Base-by-base conservation (phyloP, 2,888 invertebrate genomes). In the Idaea straminata region DNA sequence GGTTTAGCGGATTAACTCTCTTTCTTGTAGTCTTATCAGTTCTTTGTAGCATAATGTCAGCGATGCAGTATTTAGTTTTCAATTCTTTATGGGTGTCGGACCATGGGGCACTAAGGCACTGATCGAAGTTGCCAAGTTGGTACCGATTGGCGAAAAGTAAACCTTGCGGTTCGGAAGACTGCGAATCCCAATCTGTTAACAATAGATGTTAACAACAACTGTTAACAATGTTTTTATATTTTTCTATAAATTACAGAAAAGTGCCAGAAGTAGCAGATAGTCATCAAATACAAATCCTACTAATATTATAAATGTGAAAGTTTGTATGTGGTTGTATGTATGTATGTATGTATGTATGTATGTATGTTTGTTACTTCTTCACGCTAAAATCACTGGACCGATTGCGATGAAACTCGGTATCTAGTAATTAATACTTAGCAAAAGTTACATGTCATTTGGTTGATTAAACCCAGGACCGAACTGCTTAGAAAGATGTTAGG, bases 51-150 rank as follows among this genome's bases (percentile, higher is more conserved):
- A 80, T 77, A 3, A 94, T 88, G n/a, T 92, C 90, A 15, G 92
- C 89, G 36, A 94, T 78, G 69, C 94, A 94, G 79, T 94, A 94
- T 76, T 93, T 91, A 0, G 88, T 87, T 6, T 76, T 81, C 15
- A 92, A 73, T 15, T 88, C 87, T 0, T 82, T 83, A 5, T 87
- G 79, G 0, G 77, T 77, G 10, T 74, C 66, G 0, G 80, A 66
- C 88, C 90, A 91, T 0, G 91, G 89, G 0, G 87, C 75, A 13
- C 82, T 78, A 76, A 91, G 79, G 71, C 95, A 95, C 77, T 95
- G 94, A 72, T 95, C 94, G 74, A 93, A 95, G 79, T 95, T 93
- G 0, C 95, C 95, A 68, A 95, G 84, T 71, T 95, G 94, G 74
- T 90, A 94, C 0, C 89, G 84, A 74, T 91, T 94, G 0, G 94